Percentiles rank a stretch among this genome's conserved stretches.
phyloP scores from a whole-genome alignment of 2,888 invertebrate species.

The Apamea sordens region DNA sequence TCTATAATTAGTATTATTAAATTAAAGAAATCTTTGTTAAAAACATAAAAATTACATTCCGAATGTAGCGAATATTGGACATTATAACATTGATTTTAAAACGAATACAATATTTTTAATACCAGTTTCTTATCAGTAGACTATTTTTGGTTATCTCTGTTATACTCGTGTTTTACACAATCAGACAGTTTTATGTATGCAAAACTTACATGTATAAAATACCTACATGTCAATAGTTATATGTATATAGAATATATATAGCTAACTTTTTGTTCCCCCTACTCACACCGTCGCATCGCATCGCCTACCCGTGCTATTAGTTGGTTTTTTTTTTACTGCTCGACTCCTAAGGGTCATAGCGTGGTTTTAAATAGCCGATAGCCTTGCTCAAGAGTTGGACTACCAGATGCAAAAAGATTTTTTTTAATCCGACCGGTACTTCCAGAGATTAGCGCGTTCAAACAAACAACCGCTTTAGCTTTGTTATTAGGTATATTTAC shows the following conservation, averaged over 20 bases:
- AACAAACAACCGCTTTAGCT: too few relatives aligned
- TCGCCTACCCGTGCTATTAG: neutral
- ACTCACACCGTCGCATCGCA: neutral
- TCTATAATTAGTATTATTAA: neutral
- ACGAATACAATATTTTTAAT: neutral
- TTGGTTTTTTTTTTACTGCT: neutral
- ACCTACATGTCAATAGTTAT: neutral
- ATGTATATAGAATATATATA: neutral
- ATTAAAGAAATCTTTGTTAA: neutral
- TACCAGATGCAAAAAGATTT: neutral
- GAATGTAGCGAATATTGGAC: neutral
- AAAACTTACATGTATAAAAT: neutral
- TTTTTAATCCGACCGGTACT: too few relatives aligned
- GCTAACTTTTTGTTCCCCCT: neutral
- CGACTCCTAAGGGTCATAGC: neutral
- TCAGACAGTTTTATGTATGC: neutral
- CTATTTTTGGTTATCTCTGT: constrained; percentile 20
- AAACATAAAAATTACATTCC: neutral
- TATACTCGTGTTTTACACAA: neutral
- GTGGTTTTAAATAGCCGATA: neutral
- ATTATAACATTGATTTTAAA: neutral
- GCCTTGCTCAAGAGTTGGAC: neutral
- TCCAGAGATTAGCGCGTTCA: too few relatives aligned
- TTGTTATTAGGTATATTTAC: too few relatives aligned
- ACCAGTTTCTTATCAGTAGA: constrained; percentile 2